A percentile compares a stretch with the other conserved stretches of the same genome.
These are phyloP conservation scores for Holacanthus passer DNA, from an alignment of 2,113 vertebrate species.

Conservation along the genomic window DNA sequence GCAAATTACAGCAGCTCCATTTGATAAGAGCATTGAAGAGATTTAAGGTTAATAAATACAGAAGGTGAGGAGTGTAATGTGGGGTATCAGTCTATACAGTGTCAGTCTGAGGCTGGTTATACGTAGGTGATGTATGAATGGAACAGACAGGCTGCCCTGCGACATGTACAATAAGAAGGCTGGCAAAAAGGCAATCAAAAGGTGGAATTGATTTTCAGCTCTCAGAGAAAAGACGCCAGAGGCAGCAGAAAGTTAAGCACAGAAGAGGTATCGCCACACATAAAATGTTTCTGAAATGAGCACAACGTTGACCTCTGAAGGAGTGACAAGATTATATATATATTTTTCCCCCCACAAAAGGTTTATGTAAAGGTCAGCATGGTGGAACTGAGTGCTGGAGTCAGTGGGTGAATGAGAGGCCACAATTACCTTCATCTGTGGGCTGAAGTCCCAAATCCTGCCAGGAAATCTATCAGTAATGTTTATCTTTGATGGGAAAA, in stretches of 20 bases:
- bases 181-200: slow-evolving; percentile 47
- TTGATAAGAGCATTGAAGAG: slow-evolving; percentile 43
- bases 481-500: neutral
- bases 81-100: neutral
- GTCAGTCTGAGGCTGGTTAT: slow-evolving; percentile 17
- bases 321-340: neutral
- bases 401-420: neutral
- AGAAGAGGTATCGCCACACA: slow-evolving; percentile 7
- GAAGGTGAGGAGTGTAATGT: neutral
- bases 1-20: slow-evolving; percentile 27
- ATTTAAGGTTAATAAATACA: slow-evolving; percentile 54
- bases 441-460: no score
- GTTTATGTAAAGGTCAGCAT: slow-evolving; percentile 48
- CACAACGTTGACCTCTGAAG: slow-evolving; percentile 4
- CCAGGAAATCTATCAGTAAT: neutral
- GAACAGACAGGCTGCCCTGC: slow-evolving; percentile 1
- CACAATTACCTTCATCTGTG: neutral
- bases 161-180: slow-evolving; percentile 7
- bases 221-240: slow-evolving; percentile 45
- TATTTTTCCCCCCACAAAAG: neutral
- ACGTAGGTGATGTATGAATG: slow-evolving; percentile 1
- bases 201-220: slow-evolving; percentile 64
- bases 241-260: slow-evolving; percentile 44
- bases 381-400: neutral
- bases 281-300: slow-evolving; percentile 28